Evolutionary conservation across 64 coral and sea anemone genomes (phyloP).

Genomic region (Montipora foliosa): DNA sequence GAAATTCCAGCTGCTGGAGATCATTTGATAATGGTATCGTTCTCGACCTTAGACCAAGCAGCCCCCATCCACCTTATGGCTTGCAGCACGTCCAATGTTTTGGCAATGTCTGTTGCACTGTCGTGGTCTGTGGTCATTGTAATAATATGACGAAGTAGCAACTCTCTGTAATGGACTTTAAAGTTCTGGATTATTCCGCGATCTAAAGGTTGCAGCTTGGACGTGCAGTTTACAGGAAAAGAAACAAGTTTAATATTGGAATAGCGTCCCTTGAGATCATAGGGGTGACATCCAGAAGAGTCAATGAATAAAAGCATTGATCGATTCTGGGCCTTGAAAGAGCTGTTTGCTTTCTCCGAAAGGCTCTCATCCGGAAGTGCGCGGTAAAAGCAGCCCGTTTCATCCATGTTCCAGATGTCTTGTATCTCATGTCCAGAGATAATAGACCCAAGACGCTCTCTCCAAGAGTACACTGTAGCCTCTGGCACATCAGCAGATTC

Average conservation of each 20-base stretch:
- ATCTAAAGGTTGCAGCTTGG: conserved; percentile 62
- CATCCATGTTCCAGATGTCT: no score
- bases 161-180: conserved; percentile 60
- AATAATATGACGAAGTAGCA: conserved; percentile 55
- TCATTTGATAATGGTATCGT: conserved; percentile 39
- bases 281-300: no score
- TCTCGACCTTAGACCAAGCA: conserved; percentile 46
- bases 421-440: no score
- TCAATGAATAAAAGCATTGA: no score
- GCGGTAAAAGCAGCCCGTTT: no score
- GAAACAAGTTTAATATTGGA: neutral
- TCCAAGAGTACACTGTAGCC: neutral
- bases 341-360: no score
- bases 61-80: neutral
- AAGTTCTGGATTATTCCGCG: conserved; percentile 57
- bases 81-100: no score
- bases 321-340: no score
- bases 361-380: no score
- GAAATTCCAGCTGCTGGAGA: conserved; percentile 46
- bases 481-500: conserved; percentile 66
- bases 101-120: conserved; percentile 60
- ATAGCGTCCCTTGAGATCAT: no score
- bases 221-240: conserved; percentile 66
- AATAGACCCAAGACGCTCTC: no score
- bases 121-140: conserved; percentile 49